Percentiles rank a stretch among this genome's conserved stretches.
phyloP scores from a whole-genome alignment of 2,888 invertebrate species.

The Limenitis camilla region DNA sequence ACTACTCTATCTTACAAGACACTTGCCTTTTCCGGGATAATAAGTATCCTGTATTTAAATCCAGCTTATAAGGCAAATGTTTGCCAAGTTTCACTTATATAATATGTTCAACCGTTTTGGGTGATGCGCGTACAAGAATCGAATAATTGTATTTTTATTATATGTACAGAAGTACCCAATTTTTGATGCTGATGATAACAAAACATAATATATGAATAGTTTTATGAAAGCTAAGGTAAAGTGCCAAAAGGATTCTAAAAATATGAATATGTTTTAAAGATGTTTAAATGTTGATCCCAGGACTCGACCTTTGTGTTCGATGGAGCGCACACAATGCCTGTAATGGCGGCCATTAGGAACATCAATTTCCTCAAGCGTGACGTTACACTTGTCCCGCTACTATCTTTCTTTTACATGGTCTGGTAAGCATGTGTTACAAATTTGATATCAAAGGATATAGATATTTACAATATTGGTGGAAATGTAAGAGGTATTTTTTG shows the following conservation, averaged over 20 bases:
- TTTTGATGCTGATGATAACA: no score
- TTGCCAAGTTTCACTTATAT: no score
- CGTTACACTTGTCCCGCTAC: constrained; percentile 56
- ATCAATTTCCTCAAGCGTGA: constrained; percentile 60
- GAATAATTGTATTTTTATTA: no score
- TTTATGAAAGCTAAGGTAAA: no score
- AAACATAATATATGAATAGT: no score
- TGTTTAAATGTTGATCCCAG: constrained; percentile 42
- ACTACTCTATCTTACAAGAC: no score
- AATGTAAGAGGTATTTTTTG: background rate
- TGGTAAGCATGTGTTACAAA: constrained; percentile 38
- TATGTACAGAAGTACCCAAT: no score
- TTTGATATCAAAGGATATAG: constrained; percentile 13
- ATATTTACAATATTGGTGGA: background rate
- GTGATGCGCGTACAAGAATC: no score
- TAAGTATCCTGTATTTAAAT: no score
- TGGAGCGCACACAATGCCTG: constrained; percentile 60
- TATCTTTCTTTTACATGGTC: constrained; percentile 42
- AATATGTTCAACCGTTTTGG: no score
- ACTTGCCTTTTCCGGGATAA: no score
- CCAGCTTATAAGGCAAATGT: no score
- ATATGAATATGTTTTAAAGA: constrained; percentile 56
- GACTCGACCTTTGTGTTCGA: constrained; percentile 55
- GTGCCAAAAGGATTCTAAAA: background rate
- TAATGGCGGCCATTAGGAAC: constrained; percentile 61